Conservation (phyloP, 2,888 invertebrate species). For the Labia minor region DNA sequence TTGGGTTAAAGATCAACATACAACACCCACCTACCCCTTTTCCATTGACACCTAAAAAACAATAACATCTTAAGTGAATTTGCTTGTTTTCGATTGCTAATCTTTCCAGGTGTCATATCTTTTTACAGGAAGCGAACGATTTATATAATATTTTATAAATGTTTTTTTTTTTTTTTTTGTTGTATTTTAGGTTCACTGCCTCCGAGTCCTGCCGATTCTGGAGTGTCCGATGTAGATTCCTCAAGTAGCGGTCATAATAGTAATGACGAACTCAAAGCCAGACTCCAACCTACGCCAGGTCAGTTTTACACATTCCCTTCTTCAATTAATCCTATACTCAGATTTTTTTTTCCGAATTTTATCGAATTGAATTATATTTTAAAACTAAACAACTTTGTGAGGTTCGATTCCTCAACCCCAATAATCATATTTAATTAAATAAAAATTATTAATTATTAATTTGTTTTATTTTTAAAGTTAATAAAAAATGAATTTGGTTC, state of each 20-base stretch:
- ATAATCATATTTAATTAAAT: too few relatives aligned
- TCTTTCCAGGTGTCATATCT: background rate
- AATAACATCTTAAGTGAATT: background rate
- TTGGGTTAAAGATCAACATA: background rate
- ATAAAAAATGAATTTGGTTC: too few relatives aligned
- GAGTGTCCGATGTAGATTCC: conserved; percentile 93
- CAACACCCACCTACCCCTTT: background rate
- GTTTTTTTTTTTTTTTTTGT: conserved; percentile 31
- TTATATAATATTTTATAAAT: too few relatives aligned
- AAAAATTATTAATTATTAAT: too few relatives aligned
- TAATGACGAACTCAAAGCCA: conserved; percentile 75
- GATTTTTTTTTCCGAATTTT: background rate
- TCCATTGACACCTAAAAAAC: background rate
- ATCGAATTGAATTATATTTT: background rate
- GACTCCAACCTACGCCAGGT: conserved; percentile 58
- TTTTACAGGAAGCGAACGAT: too few relatives aligned
- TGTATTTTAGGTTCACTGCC: conserved; percentile 73
- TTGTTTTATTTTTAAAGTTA: too few relatives aligned
- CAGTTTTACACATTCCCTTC: conserved; percentile 8
- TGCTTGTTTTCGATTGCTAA: background rate
- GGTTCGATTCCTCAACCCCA: conserved; percentile 29
- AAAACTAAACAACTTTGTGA: too few relatives aligned
- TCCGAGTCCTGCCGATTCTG: conserved; percentile 94
- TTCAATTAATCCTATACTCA: background rate
- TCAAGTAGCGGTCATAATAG: conserved; percentile 68